These are phyloP conservation scores for Chamaetylas fuelleborni DNA, from an alignment of 2,113 vertebrate species.

Conservation along the genomic window DNA sequence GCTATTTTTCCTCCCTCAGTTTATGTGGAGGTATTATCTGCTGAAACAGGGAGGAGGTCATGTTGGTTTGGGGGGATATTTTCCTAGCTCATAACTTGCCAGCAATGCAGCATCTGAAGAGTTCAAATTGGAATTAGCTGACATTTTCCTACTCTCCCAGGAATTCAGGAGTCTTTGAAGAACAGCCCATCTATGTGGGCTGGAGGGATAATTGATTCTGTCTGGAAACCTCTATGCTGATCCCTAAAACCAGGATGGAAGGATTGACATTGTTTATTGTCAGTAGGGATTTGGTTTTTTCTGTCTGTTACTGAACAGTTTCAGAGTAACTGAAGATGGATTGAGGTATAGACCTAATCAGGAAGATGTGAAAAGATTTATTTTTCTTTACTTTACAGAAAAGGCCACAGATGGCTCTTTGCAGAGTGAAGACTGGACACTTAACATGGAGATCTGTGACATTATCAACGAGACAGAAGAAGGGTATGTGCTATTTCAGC, in stretches of 20 bases:
- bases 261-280: neutral
- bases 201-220: slow-evolving; percentile 27
- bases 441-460: slow-evolving; percentile 99
- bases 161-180: slow-evolving; percentile 22
- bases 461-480: slow-evolving; percentile 99
- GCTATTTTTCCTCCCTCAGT: neutral
- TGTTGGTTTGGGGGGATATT: neutral
- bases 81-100: neutral
- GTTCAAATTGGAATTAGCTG: slow-evolving; percentile 44
- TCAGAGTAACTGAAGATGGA: neutral
- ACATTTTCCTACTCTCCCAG: slow-evolving; percentile 2
- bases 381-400: slow-evolving; percentile 77
- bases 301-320: neutral
- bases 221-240: slow-evolving; percentile 2
- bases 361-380: slow-evolving; percentile 15
- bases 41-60: neutral
- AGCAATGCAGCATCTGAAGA: neutral
- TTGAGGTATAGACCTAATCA: neutral
- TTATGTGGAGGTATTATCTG: neutral
- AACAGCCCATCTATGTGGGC: neutral
- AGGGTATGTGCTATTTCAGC: slow-evolving; percentile 79
- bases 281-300: neutral
- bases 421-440: slow-evolving; percentile 95
- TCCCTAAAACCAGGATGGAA: slow-evolving; percentile 5
- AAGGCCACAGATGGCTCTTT: slow-evolving; percentile 97